These are phyloP conservation scores for Cinclus mexicanus DNA, from an alignment of 2,113 vertebrate genomes.

Conservation along the genomic window DNA sequence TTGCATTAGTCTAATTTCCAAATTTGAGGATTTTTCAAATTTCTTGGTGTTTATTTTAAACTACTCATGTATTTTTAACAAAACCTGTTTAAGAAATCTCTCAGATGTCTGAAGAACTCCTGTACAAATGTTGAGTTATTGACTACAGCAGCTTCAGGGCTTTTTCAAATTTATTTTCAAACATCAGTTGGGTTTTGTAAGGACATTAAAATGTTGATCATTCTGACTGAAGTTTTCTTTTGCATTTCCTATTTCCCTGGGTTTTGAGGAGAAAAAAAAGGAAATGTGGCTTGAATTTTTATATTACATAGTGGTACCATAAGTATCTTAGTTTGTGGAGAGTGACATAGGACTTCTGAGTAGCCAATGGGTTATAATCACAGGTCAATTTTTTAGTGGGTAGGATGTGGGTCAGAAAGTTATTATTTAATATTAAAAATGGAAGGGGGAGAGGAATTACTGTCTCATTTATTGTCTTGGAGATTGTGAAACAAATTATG, in stretches of 20 bases:
- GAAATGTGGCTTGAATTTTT: not conserved
- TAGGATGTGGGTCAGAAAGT: not conserved
- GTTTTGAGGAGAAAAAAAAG: accelerated
- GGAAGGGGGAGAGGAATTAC: not conserved
- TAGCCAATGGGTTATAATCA: not conserved
- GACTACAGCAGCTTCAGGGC: not conserved
- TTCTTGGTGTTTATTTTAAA: slow-evolving; percentile 5
- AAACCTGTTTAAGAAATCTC: slow-evolving; percentile 22
- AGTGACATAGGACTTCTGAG: not conserved
- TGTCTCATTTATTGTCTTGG: not conserved
- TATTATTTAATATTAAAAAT: not conserved
- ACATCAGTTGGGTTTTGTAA: not conserved
- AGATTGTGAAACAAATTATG: not conserved
- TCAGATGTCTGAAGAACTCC: slow-evolving; percentile 24
- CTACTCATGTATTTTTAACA: slow-evolving; percentile 45
- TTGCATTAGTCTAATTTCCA: not conserved
- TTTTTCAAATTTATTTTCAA: not conserved
- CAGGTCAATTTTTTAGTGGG: not conserved
- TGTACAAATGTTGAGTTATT: slow-evolving; percentile 23
- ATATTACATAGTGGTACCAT: not conserved
- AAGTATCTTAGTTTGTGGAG: not conserved
- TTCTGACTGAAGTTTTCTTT: slow-evolving; percentile 32
- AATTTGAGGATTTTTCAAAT: not conserved
- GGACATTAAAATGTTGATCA: slow-evolving; percentile 34
- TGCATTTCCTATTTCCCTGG: not conserved